Conservation (phyloP, 35 echinoderm and acorn worm species). For the Stichopus chloronotus region DNA sequence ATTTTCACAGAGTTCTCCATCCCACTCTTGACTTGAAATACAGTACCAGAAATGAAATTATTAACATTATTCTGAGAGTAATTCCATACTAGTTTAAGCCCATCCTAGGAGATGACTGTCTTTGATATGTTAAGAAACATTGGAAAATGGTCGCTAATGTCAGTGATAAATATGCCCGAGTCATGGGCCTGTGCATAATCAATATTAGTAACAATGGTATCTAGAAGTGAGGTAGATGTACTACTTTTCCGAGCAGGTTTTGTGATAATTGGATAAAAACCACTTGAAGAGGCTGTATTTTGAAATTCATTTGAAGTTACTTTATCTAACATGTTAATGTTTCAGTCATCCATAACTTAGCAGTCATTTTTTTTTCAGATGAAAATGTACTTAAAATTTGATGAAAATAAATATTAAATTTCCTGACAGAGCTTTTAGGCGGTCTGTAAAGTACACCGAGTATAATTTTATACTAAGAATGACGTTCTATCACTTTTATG, state of each 20-base stretch:
- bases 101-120: neutral
- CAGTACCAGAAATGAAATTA: neutral
- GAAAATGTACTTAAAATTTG: neutral
- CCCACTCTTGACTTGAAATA: neutral
- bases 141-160: slow-evolving; percentile 3
- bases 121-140: neutral
- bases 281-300: neutral
- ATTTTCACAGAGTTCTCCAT: neutral
- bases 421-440: neutral
- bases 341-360: neutral
- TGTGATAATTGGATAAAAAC: neutral
- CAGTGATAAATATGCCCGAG: neutral
- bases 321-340: neutral
- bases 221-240: neutral
- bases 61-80: neutral
- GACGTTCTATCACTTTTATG: neutral
- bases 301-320: neutral
- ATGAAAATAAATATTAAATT: neutral
- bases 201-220: neutral
- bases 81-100: neutral
- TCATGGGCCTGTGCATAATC: neutral
- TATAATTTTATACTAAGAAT: neutral
- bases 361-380: neutral
- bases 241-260: neutral
- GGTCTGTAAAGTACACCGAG: neutral